These are phyloP conservation scores for Pseudochaenichthys georgianus DNA, from an alignment of 2,797 vertebrate genomes.

Conservation along the genomic window DNA sequence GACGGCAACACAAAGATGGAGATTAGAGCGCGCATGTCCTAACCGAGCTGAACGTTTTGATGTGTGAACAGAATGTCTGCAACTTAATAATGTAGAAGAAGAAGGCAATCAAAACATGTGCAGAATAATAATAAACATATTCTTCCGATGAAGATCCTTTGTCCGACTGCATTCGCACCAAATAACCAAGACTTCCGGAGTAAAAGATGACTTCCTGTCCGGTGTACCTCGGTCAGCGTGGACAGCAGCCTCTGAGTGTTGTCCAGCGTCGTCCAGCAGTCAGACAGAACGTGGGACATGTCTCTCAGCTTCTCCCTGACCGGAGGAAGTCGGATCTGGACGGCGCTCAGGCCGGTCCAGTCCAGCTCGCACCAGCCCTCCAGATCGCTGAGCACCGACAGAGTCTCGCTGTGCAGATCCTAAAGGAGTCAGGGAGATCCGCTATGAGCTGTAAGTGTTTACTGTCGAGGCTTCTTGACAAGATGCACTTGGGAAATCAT, in stretches of 20 bases:
- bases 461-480: conserved; percentile 11
- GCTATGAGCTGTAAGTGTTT: conserved; percentile 28
- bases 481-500: conserved; percentile 8
- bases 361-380: conserved; percentile 85
- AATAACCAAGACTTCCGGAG: neutral
- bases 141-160: too few relatives aligned
- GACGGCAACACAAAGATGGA: neutral
- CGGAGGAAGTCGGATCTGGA: conserved; percentile 79
- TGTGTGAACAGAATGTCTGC: too few relatives aligned
- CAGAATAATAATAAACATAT: too few relatives aligned
- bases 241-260: conserved; percentile 86
- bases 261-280: conserved; percentile 86
- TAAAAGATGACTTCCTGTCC: neutral
- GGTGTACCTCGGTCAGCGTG: conserved; percentile 83
- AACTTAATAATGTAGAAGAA: too few relatives aligned
- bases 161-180: too few relatives aligned
- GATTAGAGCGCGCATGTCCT: neutral
- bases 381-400: conserved; percentile 78
- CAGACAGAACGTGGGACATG: conserved; percentile 86
- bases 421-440: conserved; percentile 45
- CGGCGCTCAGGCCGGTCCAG: conserved; percentile 77
- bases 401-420: conserved; percentile 85
- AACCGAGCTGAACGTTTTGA: neutral
- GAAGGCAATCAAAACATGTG: too few relatives aligned
- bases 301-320: conserved; percentile 84